Percentiles rank a stretch among this genome's conserved stretches.
These are phyloP conservation scores for Plectropomus leopardus DNA, from an alignment of 2,113 vertebrate species.

Conservation along the genomic window DNA sequence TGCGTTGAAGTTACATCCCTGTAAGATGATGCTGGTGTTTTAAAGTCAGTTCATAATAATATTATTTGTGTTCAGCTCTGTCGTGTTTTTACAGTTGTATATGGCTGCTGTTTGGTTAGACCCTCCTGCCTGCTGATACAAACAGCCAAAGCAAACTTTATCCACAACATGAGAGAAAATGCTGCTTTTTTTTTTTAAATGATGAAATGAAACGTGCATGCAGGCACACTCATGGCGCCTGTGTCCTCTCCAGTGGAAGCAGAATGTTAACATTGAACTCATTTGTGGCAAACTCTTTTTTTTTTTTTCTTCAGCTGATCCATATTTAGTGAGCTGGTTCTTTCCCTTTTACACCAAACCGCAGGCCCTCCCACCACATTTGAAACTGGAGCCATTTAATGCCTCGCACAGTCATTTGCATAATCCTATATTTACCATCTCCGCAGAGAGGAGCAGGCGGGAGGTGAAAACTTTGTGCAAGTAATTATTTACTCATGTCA, in stretches of 20 bases:
- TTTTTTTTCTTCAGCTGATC: slow-evolving; percentile 31
- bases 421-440: slow-evolving; percentile 68
- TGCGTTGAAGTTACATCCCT: too few relatives aligned
- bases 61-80: neutral
- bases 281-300: slow-evolving; percentile 26
- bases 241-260: slow-evolving; percentile 14
- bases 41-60: neutral
- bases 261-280: slow-evolving; percentile 39
- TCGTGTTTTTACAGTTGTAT: neutral
- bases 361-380: slow-evolving; percentile 40
- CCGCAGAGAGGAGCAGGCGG: neutral
- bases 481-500: slow-evolving; percentile 64
- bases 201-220: slow-evolving; percentile 10
- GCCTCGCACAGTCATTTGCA: slow-evolving; percentile 54
- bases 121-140: neutral
- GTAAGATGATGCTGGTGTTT: neutral
- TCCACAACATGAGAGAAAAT: neutral
- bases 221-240: slow-evolving; percentile 9
- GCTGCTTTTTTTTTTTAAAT: neutral
- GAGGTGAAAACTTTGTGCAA: slow-evolving; percentile 29
- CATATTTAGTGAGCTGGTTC: slow-evolving; percentile 58
- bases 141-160: slow-evolving; percentile 31
- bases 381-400: slow-evolving; percentile 63
- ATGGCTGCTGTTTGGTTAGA: neutral
- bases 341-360: slow-evolving; percentile 43